Conservation (phyloP, 2,113 vertebrate genomes). For the Ifrita kowaldi region DNA sequence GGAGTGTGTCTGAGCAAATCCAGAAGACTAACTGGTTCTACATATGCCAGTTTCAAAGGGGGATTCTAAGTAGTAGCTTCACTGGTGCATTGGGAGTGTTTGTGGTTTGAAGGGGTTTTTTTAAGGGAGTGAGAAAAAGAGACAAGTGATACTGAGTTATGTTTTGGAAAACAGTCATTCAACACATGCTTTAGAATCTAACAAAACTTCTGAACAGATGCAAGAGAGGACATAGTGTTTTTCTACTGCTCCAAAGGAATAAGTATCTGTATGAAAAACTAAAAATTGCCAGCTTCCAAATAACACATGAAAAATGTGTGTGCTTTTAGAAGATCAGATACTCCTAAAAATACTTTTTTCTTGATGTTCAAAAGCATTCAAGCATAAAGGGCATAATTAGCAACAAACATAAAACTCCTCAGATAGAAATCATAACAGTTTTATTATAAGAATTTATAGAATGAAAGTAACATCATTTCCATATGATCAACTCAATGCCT, state of each 20-base stretch:
- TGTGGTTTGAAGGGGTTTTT: background rate
- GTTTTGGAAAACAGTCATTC: background rate
- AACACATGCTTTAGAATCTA: background rate
- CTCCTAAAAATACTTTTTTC: background rate
- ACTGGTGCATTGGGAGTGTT: background rate
- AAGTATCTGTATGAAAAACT: background rate
- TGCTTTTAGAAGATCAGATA: background rate
- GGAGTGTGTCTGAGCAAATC: background rate
- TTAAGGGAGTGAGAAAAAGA: background rate
- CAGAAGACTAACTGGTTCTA: background rate
- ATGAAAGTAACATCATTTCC: background rate
- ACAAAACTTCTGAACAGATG: background rate
- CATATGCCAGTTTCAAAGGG: rapidly evolving
- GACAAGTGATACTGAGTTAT: background rate
- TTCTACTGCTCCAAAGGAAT: background rate
- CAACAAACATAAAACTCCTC: background rate
- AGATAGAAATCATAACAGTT: background rate
- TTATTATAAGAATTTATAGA: background rate
- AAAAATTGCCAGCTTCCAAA: background rate
- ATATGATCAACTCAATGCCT: background rate
- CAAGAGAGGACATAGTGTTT: background rate
- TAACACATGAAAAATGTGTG: background rate
- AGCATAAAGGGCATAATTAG: background rate
- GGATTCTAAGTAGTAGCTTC: background rate
- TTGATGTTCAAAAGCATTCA: background rate